These are phyloP conservation scores for Barbus barbus DNA, from an alignment of 2,113 vertebrate genomes.

Conservation along the genomic window DNA sequence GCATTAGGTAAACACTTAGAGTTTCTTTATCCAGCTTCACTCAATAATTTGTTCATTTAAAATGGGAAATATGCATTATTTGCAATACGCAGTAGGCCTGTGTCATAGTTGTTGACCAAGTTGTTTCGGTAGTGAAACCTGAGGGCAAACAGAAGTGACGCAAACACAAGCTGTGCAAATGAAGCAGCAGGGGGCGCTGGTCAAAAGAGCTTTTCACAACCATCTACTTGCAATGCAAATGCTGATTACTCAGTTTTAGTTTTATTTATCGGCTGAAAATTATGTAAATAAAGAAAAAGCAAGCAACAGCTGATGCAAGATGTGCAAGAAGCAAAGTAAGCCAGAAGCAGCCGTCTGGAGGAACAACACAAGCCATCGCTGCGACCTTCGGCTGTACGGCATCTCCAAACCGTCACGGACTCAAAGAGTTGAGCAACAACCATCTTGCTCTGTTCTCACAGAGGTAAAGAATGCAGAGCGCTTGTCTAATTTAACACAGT, in stretches of 20 bases:
- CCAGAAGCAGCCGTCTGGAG: background rate
- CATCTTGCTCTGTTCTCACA: background rate
- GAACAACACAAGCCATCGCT: background rate
- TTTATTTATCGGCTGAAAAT: background rate
- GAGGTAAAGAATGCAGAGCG: background rate
- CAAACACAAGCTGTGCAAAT: background rate
- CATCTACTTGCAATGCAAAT: background rate
- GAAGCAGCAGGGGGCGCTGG: background rate
- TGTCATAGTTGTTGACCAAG: too few species aligned
- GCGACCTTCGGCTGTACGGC: background rate
- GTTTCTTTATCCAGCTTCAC: too few species aligned
- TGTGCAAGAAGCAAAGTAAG: background rate
- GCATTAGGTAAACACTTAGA: too few species aligned
- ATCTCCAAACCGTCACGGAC: background rate
- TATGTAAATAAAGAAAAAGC: background rate
- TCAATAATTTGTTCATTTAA: too few species aligned
- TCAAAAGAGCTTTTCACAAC: background rate
- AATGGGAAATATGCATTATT: too few species aligned
- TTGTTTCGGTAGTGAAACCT: background rate
- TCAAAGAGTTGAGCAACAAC: background rate
- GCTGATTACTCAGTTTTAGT: background rate
- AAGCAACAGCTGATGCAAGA: constrained; percentile 19
- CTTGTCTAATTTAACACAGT: constrained; percentile 6
- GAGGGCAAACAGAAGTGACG: background rate
- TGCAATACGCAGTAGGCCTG: too few species aligned